These are phyloP conservation scores for Podiceps cristatus DNA, from an alignment of 2,113 vertebrate species.

Conservation along the genomic window DNA sequence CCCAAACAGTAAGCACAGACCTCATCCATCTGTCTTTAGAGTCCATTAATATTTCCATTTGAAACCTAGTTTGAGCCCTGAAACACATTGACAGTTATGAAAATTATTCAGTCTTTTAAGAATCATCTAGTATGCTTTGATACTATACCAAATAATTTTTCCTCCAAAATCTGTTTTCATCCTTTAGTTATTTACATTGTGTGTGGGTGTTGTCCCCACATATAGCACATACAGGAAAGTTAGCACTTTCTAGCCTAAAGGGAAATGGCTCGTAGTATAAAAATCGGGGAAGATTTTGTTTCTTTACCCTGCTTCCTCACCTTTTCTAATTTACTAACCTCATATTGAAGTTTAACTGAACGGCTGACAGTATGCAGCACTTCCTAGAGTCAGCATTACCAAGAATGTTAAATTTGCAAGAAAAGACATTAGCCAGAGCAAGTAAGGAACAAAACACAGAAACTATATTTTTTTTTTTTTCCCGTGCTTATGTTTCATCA, in stretches of 20 bases:
- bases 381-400: not conserved
- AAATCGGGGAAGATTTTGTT: not conserved
- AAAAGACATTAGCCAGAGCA: not conserved
- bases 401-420: not conserved
- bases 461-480: not conserved
- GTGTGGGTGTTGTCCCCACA: not conserved
- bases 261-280: not conserved
- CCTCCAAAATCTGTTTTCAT: not conserved
- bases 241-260: not conserved
- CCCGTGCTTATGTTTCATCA: not conserved
- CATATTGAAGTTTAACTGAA: not conserved
- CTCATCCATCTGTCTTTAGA: not conserved
- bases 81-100: not conserved
- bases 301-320: not conserved
- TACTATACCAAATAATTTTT: not conserved
- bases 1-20: not conserved
- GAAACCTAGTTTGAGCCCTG: not conserved
- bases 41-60: not conserved
- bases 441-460: not conserved
- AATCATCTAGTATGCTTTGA: not conserved
- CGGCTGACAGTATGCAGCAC: not conserved
- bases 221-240: not conserved
- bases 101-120: not conserved
- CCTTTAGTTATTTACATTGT: not conserved
- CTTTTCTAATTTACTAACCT: not conserved